Base-by-base conservation (phyloP, 2,113 vertebrate species). In the Triplophysa dalaica region DNA sequence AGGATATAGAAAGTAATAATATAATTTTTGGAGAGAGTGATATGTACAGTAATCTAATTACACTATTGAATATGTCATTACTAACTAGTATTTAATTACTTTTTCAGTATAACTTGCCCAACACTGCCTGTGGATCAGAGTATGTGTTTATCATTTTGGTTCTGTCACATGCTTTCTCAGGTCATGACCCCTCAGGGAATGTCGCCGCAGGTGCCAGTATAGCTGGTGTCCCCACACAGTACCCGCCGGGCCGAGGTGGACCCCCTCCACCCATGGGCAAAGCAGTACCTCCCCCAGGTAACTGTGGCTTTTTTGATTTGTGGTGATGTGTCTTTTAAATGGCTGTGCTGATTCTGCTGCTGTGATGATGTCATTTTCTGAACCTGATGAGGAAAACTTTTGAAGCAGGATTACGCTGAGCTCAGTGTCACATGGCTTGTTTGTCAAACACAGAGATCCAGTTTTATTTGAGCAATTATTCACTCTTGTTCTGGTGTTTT, bases 131-230 rank as follows among this genome's bases (percentile, higher is more conserved):
- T 54, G 50, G 4, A 17, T 54, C 50, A 54, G 1, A 17, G 16
- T 19, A 54, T 52, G 2, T 52, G 14, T 17, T 16, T 52, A 17
- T 52, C 1, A 16, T 4, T 52, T 13, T 17, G 50, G 0, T 17
- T 52, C 1, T 80, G 38, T 29, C 0, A 85, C 45, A 24, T 50
- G 2, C 67, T 14, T 8, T 84, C 54, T 0, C 77, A 99, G 98
- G 98, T 98, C 80, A 99, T 99, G 98, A 99, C 98, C 0, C 98
- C 98, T 0, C 98, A 99, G 88, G 98, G 97, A n/a, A 92, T 0
- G 96, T 95, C 2, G 24, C 24, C 1, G 96, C 95, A 1, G 96
- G 97, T 0, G 95, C 96, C 1, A 99, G 96, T 83, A 99, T 99
- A 8, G 97, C 96, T 0, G 98, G 96, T 1, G 97, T 97, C 0